These are phyloP conservation scores for Tromatobia lineatoria DNA, from an alignment of 2,888 invertebrate species.

Conservation along the genomic window DNA sequence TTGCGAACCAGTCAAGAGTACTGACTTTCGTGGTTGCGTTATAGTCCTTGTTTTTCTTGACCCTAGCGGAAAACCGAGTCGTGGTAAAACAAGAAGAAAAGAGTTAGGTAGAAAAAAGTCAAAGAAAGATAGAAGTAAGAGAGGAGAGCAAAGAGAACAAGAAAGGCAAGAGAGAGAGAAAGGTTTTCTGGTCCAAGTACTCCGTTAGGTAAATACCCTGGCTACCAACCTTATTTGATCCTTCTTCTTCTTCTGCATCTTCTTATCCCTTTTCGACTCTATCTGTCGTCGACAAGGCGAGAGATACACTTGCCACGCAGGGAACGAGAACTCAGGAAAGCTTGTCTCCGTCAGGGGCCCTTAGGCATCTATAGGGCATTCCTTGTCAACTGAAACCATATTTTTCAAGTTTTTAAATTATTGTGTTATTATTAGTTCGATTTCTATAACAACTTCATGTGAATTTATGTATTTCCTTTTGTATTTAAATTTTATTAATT, in stretches of 20 bases:
- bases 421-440: too few relatives aligned
- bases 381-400: too few relatives aligned
- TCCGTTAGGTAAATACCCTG: conserved; percentile 66
- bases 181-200: conserved; percentile 64
- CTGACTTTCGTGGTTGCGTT: conserved; percentile 24
- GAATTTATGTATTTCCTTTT: too few relatives aligned
- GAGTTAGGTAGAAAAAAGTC: neutral
- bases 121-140: too few relatives aligned
- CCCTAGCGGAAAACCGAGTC: conserved; percentile 38
- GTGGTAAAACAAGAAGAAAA: neutral
- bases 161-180: conserved; percentile 25
- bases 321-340: conserved; percentile 29
- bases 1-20: conserved; percentile 11
- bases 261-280: conserved; percentile 30
- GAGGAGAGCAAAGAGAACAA: neutral
- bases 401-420: too few relatives aligned
- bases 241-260: conserved; percentile 52
- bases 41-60: conserved; percentile 57
- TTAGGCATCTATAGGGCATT: conserved; percentile 27
- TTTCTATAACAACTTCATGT: too few relatives aligned
- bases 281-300: conserved; percentile 44
- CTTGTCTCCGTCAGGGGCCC: conserved; percentile 47
- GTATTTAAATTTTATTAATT: too few relatives aligned
- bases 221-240: conserved; percentile 44
- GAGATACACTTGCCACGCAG: conserved; percentile 26